Evolutionary conservation across 2,888 invertebrate species (phyloP), one percentile per base, ranked within the genome.

Genomic region (Helicoverpa assulta): DNA sequence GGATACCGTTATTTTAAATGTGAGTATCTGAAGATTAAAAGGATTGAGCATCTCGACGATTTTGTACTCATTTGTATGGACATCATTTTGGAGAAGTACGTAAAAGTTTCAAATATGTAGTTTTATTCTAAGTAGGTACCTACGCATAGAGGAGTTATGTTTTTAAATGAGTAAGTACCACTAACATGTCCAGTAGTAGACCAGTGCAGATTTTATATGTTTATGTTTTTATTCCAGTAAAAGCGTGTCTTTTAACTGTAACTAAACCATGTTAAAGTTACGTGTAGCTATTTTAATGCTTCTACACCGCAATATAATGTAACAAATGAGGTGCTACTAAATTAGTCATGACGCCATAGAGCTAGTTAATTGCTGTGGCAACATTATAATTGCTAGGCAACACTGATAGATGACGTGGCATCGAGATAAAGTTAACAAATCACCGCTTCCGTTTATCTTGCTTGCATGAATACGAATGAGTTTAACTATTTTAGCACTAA

Each of bases 291-390:
- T 47, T n/a, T n/a, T 47, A n/a, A 16, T 47, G 47, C 2, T n/a
- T 33, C 14, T 2, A 5, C 1, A n/a, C 47, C 18, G 18, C 16
- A 21, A 10, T n/a, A 21, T 21, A 21, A 10, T n/a, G 18, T 21
- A 21, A 21, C 16, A 58, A 58, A 59, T 55, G 10, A 72, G 53
- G n/a, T n/a, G 3, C n/a, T 55, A 29, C 54, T 56, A 33, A 33
- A 51, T 64, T 59, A 21, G 10, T 26, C n/a, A 12, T 64, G 29
- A 58, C 51, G 19, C 54, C 53, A 64, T 26, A 37, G 7, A 33
- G 26, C 26, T 8, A 55, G 61, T 65, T 76, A 69, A 76, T 76
- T 68, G 47, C 60, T 16, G 64, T 67, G 53, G 53, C 55, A 57
- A 52, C 67, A 60, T 56, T 26, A 18, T 55, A 55, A 74, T 79